These are phyloP conservation scores for Phrynocephalus guinanensis DNA, from an alignment of 2,797 vertebrate genomes.

Conservation along the genomic window DNA sequence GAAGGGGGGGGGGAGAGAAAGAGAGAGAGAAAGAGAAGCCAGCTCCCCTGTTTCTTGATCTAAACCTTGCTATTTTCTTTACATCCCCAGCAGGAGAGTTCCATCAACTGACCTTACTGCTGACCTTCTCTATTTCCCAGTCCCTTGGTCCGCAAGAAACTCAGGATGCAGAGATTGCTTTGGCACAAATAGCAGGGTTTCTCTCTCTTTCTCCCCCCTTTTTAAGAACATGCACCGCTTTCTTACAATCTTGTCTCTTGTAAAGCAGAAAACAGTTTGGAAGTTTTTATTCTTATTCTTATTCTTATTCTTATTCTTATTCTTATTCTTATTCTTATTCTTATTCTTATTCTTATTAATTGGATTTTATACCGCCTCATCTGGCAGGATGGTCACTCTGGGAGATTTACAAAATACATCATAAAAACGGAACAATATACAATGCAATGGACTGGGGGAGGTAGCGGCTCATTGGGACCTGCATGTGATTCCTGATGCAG, in stretches of 20 bases:
- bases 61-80: background rate
- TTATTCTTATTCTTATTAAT: no score
- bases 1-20: background rate
- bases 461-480: no score
- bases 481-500: no score
- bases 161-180: background rate
- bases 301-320: no score
- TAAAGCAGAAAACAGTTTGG: background rate
- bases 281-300: background rate
- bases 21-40: constrained; percentile 11
- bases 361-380: no score
- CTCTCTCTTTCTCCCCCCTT: background rate
- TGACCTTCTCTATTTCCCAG: constrained; percentile 10
- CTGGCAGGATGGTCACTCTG: no score
- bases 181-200: background rate
- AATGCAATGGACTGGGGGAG: no score
- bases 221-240: constrained; percentile 16
- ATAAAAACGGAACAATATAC: no score
- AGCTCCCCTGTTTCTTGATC: constrained; percentile 27
- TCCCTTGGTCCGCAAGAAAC: background rate
- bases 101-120: background rate
- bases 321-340: no score
- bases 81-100: constrained; percentile 8
- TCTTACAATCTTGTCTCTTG: constrained; percentile 30
- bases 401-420: no score